A percentile compares a stretch with the other conserved stretches of the same genome.
Evolutionary conservation across 1,140 invertebrate species (phyloP).

Genomic region (Varroa destructor): DNA sequence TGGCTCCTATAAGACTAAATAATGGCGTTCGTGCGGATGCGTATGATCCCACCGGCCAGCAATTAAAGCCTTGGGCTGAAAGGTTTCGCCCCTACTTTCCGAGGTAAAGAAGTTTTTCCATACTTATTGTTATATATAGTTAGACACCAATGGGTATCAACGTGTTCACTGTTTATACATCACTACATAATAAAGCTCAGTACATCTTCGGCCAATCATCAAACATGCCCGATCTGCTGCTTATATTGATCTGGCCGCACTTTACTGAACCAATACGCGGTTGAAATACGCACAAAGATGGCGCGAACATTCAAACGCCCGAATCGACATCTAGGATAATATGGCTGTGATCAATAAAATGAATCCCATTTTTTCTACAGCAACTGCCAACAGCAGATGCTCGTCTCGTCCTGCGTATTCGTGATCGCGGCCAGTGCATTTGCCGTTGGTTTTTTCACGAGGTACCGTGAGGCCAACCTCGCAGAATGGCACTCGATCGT

Average conservation of each 20-base stretch:
- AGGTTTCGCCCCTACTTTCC: conserved; percentile 18
- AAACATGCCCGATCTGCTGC: no score
- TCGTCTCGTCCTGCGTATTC: conserved; percentile 28
- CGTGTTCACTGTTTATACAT: no score
- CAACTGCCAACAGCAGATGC: background rate
- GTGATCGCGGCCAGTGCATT: conserved; percentile 12
- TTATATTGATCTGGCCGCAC: no score
- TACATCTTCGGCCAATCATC: no score
- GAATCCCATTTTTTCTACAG: background rate
- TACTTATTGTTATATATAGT: no score
- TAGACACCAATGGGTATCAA: no score
- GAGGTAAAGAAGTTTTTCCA: conserved; percentile 27
- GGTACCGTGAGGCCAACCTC: conserved; percentile 6
- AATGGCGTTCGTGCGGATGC: conserved; percentile 10
- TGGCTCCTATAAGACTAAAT: conserved; percentile 10
- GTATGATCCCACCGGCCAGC: conserved; percentile 11
- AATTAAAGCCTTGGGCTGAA: background rate
- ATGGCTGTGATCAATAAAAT: no score
- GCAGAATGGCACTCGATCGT: conserved; percentile 26
- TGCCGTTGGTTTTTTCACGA: conserved; percentile 28
- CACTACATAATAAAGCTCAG: no score
- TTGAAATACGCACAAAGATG: no score
- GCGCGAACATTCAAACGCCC: no score
- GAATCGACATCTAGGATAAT: no score
- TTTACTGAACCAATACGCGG: no score